Evolutionary conservation across 2,888 invertebrate species (phyloP), one percentile per base, ranked within the genome.

Genomic region (Sipha maydis): DNA sequence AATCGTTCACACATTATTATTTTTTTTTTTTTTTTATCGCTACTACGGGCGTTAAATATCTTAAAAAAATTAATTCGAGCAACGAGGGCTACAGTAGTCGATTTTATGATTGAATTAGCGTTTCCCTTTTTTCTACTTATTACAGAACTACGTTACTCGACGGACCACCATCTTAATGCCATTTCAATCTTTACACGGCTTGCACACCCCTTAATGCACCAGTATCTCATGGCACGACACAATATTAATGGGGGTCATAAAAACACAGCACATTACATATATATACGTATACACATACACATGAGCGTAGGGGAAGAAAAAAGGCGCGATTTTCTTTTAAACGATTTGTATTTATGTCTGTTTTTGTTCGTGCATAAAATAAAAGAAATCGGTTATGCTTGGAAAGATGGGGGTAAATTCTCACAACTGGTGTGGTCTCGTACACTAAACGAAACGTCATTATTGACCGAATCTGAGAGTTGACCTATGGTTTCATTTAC

Each of bases 401-500:
- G 48, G 61, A 61, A 25, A 25, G 25, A 25, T 61, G 25, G 61
- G 61, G 25, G 25, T 48, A 48, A 1, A 48, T 48, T 48, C 48
- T 1, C 48, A 48, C 14, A 14, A 25, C 14, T 28, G 17, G 28
- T 71, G 31, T 17, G 28, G 48, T 48, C 71, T 5, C 14, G 41
- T 56, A 31, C 28, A 31, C n/a, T 19, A 82, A 28, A 28, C 71
- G 48, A 71, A 71, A 34, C 14, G 25, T 14, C 48, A 21, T 73
- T 54, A 54, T 83, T 83, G 71, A 83, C 69, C 31, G 82, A 83
- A 41, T 69, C 82, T 14, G 69, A 21, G 38, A 54, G 69, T 71
- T 48, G 71, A 82, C 83, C 83, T 48, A 31, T 31, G 71, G 54
- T 83, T 71, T 69, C 71, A 83, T 83, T 83, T 83, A 71, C 48